These are phyloP conservation scores for Apoda limacodes DNA, from an alignment of 2,888 invertebrate genomes.

Conservation along the genomic window DNA sequence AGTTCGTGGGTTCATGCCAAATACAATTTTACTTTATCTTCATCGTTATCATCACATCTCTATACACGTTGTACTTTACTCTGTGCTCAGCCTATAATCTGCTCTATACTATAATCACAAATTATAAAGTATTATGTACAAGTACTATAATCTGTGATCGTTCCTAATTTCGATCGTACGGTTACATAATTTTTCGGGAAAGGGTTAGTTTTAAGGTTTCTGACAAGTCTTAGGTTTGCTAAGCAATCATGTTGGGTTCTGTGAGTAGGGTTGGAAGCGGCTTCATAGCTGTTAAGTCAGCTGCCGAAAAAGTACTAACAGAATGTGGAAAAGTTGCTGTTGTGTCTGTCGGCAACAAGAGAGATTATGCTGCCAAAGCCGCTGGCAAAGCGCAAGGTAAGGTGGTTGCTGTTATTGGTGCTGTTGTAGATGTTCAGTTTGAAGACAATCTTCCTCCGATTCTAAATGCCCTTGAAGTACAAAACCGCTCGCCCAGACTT, in stretches of 20 bases:
- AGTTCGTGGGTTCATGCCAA: too few species aligned
- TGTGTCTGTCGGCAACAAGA: constrained; percentile 46
- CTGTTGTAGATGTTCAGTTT: constrained; percentile 98
- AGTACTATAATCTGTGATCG: too few species aligned
- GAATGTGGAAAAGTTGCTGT: constrained; percentile 69
- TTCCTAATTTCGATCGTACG: too few species aligned
- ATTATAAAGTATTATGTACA: too few species aligned
- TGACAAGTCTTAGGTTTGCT: too few species aligned
- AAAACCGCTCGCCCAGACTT: constrained; percentile 81
- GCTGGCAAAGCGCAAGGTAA: constrained; percentile 65
- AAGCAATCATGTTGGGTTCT: constrained; percentile 73
- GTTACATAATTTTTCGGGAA: too few species aligned
- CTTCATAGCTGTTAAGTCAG: constrained; percentile 70
- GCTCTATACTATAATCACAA: too few species aligned
- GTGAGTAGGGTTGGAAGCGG: constrained; percentile 71
- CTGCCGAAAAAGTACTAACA: constrained; percentile 67
- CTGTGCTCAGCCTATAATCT: too few species aligned
- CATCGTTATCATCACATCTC: too few species aligned
- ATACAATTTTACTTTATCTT: too few species aligned
- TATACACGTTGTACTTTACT: too few species aligned
- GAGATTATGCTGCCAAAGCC: constrained; percentile 40
- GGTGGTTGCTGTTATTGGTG: constrained; percentile 96
- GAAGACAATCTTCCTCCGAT: constrained; percentile 93
- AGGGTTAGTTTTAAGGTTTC: too few species aligned
- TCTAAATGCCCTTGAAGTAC: constrained; percentile 94